Conservation (phyloP, 2,888 invertebrate genomes). For the Drosophila dives region DNA sequence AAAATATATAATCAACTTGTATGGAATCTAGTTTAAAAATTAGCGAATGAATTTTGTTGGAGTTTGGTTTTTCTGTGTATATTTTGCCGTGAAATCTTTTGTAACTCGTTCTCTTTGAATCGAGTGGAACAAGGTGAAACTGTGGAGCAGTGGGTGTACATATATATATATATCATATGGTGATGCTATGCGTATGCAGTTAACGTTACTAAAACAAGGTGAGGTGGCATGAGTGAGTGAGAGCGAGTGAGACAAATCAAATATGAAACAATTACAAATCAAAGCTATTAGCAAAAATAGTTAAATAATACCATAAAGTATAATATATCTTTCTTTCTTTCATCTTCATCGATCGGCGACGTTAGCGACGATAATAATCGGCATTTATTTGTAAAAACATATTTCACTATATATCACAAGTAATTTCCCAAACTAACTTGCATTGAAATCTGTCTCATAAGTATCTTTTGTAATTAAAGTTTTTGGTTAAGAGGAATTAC, state of each 20-base stretch:
- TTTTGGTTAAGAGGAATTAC: slow-evolving; percentile 49
- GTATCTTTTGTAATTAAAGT: slow-evolving; percentile 82
- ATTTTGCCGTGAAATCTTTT: slow-evolving; percentile 13
- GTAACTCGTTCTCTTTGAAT: slow-evolving; percentile 10
- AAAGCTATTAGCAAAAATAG: slow-evolving; percentile 67
- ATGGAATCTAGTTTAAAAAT: slow-evolving; percentile 16
- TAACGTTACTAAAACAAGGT: slow-evolving; percentile 42
- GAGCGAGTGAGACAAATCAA: slow-evolving; percentile 42
- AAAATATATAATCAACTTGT: slow-evolving; percentile 10
- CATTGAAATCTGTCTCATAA: slow-evolving; percentile 84
- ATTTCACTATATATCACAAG: slow-evolving; percentile 72
- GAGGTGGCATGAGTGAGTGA: slow-evolving; percentile 48
- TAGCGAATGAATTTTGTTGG: slow-evolving; percentile 22
- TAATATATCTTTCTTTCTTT: slow-evolving; percentile 70
- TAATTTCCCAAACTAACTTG: slow-evolving; percentile 83
- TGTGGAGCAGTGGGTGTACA: slow-evolving; percentile 30
- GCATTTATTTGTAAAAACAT: slow-evolving; percentile 33
- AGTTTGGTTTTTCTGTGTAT: slow-evolving; percentile 11
- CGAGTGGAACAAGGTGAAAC: slow-evolving; percentile 9
- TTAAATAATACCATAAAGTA: slow-evolving; percentile 66
- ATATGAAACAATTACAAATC: slow-evolving; percentile 57
- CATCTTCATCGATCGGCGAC: slow-evolving; percentile 60
- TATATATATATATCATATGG: slow-evolving; percentile 28
- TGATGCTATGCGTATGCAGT: slow-evolving; percentile 47
- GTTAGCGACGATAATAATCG: slow-evolving; percentile 40